A percentile compares a stretch with the other conserved stretches of the same genome.
Evolutionary conservation across 2,113 vertebrate species (phyloP).

Genomic region (Salvelinus fontinalis): DNA sequence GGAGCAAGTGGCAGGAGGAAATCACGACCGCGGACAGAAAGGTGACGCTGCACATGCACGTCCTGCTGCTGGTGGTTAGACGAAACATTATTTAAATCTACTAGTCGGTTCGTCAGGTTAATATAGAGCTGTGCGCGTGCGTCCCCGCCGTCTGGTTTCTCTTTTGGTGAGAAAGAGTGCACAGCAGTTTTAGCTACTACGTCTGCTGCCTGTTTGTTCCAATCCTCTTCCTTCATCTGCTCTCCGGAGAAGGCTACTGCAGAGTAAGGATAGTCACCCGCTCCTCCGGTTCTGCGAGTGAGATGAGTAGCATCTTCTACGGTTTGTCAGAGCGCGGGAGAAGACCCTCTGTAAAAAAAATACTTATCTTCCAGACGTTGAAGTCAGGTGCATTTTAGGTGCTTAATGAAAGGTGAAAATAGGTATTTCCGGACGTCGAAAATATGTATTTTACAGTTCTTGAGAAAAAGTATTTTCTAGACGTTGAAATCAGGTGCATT

Average conservation of each 20-base stretch:
- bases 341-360: neutral
- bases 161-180: slow-evolving; percentile 8
- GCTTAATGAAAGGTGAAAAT: too few relatives aligned
- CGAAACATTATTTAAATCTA: too few relatives aligned
- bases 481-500: too few relatives aligned
- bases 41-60: slow-evolving; percentile 32
- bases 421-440: too few relatives aligned
- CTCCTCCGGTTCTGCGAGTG: neutral
- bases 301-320: neutral
- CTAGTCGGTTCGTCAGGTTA: too few relatives aligned
- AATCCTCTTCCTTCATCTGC: slow-evolving; percentile 19
- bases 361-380: too few relatives aligned
- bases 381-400: too few relatives aligned
- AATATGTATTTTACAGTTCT: too few relatives aligned
- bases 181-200: slow-evolving; percentile 23
- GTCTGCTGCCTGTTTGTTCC: slow-evolving; percentile 39
- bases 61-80: too few relatives aligned
- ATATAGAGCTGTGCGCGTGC: neutral
- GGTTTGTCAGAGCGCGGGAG: neutral
- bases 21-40: slow-evolving; percentile 64
- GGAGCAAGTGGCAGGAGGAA: slow-evolving; percentile 65
- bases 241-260: slow-evolving; percentile 19
- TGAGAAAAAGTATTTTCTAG: too few relatives aligned
- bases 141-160: neutral
- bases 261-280: slow-evolving; percentile 11